Evolutionary conservation across 2,888 invertebrate genomes (phyloP), one percentile per base, ranked within the genome.

Genomic region (Syritta pipiens): DNA sequence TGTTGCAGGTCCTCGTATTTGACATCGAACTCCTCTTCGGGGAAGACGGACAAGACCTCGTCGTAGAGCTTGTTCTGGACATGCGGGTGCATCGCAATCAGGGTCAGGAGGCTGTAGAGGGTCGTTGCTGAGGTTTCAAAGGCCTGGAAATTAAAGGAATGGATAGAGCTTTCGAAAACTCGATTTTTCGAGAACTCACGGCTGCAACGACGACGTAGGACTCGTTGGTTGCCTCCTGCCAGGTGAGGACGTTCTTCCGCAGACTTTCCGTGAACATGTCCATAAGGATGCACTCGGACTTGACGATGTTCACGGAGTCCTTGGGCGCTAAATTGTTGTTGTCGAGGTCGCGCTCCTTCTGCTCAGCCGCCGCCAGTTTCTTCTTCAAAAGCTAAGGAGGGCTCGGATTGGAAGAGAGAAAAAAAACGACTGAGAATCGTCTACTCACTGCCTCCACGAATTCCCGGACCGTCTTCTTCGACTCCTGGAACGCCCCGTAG

Each of bases 21-120:
- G 4, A 83, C 14, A 4, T 24, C 30, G 12, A 37, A 17, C 14
- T 74, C 53, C 1, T 65, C 9, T 1, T 65, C 9, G 0, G 81
- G 71, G 3, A 74, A 69, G 7, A 81, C 49, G 3, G 53, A 12
- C 0, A 42, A 1, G 2, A 84, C 37, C 72, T 84, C 84, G 2
- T 83, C 75, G 35, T 60, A 82, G 0, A 83, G 81, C 37, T 68
- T 82, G 14, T 83, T 76, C 37, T 85, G 85, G 2, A 81, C 57
- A 3, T 83, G 57, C 1, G 82, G 82, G 55, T 84, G 82, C 82
- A 84, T 84, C 3, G 85, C 83, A 10, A 84, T 19, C 68, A 84
- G 62, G 10, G 81, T 65, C 1, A 84, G 46, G 0, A 81, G n/a
- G 10, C 76, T 82, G 20, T 72, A 79, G 2, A 83, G 37, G 2